phyloP scores from a whole-genome alignment of 2,113 vertebrate species.

The Notechis scutatus region DNA sequence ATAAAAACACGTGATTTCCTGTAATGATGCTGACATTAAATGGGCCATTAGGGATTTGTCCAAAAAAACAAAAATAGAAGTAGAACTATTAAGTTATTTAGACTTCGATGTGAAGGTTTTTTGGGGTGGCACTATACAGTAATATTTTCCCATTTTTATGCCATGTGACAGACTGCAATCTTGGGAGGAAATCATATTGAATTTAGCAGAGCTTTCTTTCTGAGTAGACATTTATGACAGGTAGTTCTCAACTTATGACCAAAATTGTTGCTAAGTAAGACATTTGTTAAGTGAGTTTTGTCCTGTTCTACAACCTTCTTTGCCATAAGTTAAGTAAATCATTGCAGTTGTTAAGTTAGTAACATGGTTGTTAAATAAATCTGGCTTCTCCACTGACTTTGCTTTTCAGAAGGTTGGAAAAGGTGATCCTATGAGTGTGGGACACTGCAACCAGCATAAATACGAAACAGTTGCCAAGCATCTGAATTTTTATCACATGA shows the following conservation, averaged over 20 bases:
- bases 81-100: not conserved
- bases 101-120: not conserved
- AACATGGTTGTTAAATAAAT: not conserved
- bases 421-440: too few relatives aligned
- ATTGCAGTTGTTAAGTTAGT: not conserved
- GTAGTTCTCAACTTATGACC: not conserved
- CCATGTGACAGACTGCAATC: not conserved
- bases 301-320: not conserved
- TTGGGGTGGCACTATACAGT: not conserved
- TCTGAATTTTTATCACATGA: too few relatives aligned
- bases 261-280: not conserved
- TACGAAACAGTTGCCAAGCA: too few relatives aligned
- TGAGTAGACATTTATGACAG: not conserved
- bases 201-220: not conserved
- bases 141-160: not conserved
- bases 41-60: not conserved
- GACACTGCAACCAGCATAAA: too few relatives aligned
- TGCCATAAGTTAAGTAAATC: not conserved
- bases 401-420: too few relatives aligned
- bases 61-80: not conserved
- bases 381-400: not conserved
- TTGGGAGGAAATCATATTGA: not conserved
- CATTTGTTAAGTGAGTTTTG: constrained; percentile 3
- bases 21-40: not conserved
- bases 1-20: not conserved